These are phyloP conservation scores for Peromyscus polionotus DNA, from an alignment of 2,113 vertebrate species.

Conservation along the genomic window DNA sequence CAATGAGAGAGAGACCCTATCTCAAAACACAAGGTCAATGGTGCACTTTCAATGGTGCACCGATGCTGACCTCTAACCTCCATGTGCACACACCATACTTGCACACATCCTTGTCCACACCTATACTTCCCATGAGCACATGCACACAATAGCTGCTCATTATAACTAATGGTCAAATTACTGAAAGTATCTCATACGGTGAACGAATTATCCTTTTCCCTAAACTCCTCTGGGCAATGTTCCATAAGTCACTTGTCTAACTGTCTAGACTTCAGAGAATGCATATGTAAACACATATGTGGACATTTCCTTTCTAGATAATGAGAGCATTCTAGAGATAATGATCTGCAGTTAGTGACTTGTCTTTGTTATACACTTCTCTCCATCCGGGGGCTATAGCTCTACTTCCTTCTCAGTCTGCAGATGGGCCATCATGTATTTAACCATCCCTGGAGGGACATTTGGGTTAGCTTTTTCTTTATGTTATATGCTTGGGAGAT, in stretches of 20 bases:
- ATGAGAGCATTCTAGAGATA: neutral
- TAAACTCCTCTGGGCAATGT: neutral
- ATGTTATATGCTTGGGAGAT: neutral
- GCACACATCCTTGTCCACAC: neutral
- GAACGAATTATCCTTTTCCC: neutral
- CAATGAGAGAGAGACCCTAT: neutral
- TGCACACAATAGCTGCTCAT: neutral
- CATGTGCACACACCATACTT: neutral
- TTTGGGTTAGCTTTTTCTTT: neutral
- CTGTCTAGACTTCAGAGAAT: conserved; percentile 27
- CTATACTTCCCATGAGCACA: neutral
- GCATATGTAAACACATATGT: neutral
- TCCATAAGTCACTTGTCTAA: neutral
- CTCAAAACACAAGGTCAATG: no score
- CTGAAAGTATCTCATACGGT: neutral
- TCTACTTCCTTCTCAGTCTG: neutral
- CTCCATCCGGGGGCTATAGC: neutral
- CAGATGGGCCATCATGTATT: neutral
- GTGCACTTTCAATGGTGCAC: neutral
- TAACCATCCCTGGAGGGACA: neutral
- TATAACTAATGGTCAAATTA: neutral
- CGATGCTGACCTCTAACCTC: neutral
- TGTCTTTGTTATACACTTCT: neutral
- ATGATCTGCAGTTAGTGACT: neutral
- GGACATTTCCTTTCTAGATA: conserved; percentile 12